phyloP scores from a whole-genome alignment of 2,888 invertebrate genomes.

The Rosalia funebris region DNA sequence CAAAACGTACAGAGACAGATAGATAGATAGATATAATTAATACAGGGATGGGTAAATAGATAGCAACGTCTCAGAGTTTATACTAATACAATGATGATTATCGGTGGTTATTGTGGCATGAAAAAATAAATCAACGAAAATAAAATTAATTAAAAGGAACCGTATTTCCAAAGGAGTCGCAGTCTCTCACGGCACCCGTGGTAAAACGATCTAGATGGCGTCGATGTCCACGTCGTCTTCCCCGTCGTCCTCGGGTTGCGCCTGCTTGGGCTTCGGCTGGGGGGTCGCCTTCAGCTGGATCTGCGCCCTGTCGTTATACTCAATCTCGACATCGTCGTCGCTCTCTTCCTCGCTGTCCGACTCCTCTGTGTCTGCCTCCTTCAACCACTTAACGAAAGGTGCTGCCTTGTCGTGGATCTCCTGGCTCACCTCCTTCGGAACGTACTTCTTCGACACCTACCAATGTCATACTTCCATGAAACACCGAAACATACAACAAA shows the following conservation, averaged over 20 bases:
- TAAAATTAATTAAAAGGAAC: slow-evolving; percentile 30
- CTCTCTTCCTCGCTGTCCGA: slow-evolving; percentile 80
- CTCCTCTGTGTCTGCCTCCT: slow-evolving; percentile 95
- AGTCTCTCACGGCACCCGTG: slow-evolving; percentile 36
- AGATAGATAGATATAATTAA: no score
- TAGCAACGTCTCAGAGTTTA: slow-evolving; percentile 25
- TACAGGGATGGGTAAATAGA: no score
- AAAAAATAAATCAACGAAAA: slow-evolving; percentile 19
- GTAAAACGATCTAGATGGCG: slow-evolving; percentile 76
- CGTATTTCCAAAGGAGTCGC: slow-evolving; percentile 21
- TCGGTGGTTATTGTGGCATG: slow-evolving; percentile 1
- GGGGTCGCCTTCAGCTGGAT: slow-evolving; percentile 70
- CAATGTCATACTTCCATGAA: slow-evolving; percentile 12
- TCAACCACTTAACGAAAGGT: slow-evolving; percentile 96
- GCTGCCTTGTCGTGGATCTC: slow-evolving; percentile 93
- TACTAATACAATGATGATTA: slow-evolving; percentile 15
- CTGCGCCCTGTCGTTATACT: slow-evolving; percentile 88
- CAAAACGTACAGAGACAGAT: slow-evolving; percentile 30
- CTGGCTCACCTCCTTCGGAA: slow-evolving; percentile 86
- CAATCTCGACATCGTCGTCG: slow-evolving; percentile 78
- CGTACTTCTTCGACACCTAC: slow-evolving; percentile 85
- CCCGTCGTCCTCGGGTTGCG: slow-evolving; percentile 69
- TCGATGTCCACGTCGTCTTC: slow-evolving; percentile 91
- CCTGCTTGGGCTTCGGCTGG: slow-evolving; percentile 54
- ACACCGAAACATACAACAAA: background rate